Evolutionary conservation across 64 coral and sea anemone genomes (phyloP), one percentile per base, ranked within the genome.

Genomic region (Anthopleura sola): DNA sequence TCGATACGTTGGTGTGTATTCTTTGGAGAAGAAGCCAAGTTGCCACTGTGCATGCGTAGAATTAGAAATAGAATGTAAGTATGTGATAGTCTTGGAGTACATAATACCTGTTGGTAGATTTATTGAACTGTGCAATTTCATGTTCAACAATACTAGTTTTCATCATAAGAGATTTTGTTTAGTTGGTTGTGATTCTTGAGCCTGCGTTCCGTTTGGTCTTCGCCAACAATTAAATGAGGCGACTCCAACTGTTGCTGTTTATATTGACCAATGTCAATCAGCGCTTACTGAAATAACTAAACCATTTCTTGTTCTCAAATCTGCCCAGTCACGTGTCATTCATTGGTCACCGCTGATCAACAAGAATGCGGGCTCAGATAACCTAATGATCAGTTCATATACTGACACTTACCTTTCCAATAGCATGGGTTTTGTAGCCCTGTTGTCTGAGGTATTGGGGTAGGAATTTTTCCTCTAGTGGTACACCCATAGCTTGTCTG

Each of bases 21-120:
- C 96, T 47, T 90, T 94, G 20, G 96, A 89, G 64, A 98, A 98
- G 84, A 98, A 98, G 10, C 96, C 96, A 84, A 98, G 87, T 44
- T 98, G 96, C 96, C 96, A 98, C 96, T 98, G 74, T 20, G 49
- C 36, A 48, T 44, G 38, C 17, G 24, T 44, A 48, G 39, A 6
- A 81, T n/a, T 36, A 81, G n/a, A 81, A 46, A 7, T 44, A 81
- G 14, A 34, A 10, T 71, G 66, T 71, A 3, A 71, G 66, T 71
- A 71, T 71, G 10, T 26, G 29, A 32, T 34, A 10, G 29, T 71
- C 2, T 32, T 62, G 0, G 8, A n/a, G 2, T 24, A 1, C 1
- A 24, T 26, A n/a, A 24, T 26, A 56, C 3, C 17, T 56, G 14
- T 56, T 56, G 20, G 15, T 56, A 20, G 54, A 56, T 56, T 56